phyloP scores from a whole-genome alignment of 2,113 vertebrate species.

The Phycodurus eques region DNA sequence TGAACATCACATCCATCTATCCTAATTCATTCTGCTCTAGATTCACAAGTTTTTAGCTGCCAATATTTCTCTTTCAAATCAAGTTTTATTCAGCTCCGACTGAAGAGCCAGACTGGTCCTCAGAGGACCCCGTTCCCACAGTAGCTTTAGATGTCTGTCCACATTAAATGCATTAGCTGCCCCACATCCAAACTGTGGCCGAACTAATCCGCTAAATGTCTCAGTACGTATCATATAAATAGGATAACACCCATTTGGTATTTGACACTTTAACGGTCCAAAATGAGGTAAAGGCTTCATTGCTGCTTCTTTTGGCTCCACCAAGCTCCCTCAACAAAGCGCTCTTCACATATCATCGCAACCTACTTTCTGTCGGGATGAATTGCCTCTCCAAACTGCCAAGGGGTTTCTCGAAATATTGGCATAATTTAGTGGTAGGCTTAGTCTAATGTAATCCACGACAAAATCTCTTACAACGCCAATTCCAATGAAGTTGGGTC shows the following conservation, averaged over 20 bases:
- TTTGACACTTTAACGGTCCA: conserved; percentile 48
- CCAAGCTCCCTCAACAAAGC: conserved; percentile 52
- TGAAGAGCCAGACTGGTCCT: conserved; percentile 38
- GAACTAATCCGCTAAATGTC: conserved; percentile 40
- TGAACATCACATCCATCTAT: not conserved
- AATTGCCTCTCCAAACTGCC: conserved; percentile 55
- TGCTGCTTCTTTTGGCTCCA: conserved; percentile 54
- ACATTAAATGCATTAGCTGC: conserved; percentile 45
- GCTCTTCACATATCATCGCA: conserved; percentile 59
- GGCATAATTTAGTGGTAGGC: conserved; percentile 53
- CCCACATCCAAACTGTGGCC: conserved; percentile 46
- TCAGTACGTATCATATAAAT: conserved; percentile 28
- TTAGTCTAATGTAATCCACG: conserved; percentile 43
- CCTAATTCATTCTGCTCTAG: not conserved
- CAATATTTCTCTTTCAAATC: conserved; percentile 41
- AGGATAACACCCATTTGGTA: conserved; percentile 49
- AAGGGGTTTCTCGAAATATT: conserved; percentile 51
- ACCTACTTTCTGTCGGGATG: conserved; percentile 60
- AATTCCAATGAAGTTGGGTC: too few species aligned
- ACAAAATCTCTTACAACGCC: conserved; percentile 16
- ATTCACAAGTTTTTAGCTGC: conserved; percentile 31
- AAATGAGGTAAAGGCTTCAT: conserved; percentile 51
- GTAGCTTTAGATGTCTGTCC: conserved; percentile 47
- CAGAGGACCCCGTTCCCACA: conserved; percentile 37
- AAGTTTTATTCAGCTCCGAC: conserved; percentile 14